phyloP scores from a whole-genome alignment of 2,113 vertebrate species.

The Arothron firmamentum region DNA sequence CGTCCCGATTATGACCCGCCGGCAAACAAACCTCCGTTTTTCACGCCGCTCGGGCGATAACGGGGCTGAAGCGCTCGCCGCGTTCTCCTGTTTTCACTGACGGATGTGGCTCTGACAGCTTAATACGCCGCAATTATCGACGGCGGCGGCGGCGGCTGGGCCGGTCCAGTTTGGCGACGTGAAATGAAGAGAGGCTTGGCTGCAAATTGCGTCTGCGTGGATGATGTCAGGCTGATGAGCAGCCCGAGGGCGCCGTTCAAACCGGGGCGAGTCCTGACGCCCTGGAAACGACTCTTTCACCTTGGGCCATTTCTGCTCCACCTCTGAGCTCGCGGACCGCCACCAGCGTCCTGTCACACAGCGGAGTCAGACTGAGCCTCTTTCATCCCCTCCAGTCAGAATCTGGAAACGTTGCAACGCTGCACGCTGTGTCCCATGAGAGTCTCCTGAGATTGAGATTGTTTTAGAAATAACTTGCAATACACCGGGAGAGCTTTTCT shows the following conservation, averaged over 20 bases:
- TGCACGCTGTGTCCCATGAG: too few species aligned
- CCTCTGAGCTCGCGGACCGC: too few species aligned
- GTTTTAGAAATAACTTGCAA: too few species aligned
- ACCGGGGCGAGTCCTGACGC: constrained; percentile 8
- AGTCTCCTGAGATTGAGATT: too few species aligned
- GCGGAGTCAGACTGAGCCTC: too few species aligned
- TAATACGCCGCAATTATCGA: constrained; percentile 72
- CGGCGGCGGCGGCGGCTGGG: constrained; percentile 53
- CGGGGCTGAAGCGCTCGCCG: constrained; percentile 54
- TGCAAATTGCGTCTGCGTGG: constrained; percentile 44
- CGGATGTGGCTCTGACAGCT: constrained; percentile 67
- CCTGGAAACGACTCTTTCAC: too few species aligned
- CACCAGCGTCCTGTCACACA: too few species aligned
- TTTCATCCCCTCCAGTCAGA: too few species aligned
- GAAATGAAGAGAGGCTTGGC: constrained; percentile 41
- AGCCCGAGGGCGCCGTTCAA: constrained; percentile 53
- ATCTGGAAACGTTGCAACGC: too few species aligned
- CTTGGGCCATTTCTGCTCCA: too few species aligned
- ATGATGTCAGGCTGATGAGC: constrained; percentile 65
- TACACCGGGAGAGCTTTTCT: too few species aligned
- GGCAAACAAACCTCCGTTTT: constrained; percentile 61
- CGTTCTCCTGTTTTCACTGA: constrained; percentile 65
- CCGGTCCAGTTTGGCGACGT: constrained; percentile 24
- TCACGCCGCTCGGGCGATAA: constrained; percentile 55
- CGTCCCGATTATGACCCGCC: constrained; percentile 66